Conservation (phyloP, 2,888 invertebrate genomes). For the Cancer borealis region DNA sequence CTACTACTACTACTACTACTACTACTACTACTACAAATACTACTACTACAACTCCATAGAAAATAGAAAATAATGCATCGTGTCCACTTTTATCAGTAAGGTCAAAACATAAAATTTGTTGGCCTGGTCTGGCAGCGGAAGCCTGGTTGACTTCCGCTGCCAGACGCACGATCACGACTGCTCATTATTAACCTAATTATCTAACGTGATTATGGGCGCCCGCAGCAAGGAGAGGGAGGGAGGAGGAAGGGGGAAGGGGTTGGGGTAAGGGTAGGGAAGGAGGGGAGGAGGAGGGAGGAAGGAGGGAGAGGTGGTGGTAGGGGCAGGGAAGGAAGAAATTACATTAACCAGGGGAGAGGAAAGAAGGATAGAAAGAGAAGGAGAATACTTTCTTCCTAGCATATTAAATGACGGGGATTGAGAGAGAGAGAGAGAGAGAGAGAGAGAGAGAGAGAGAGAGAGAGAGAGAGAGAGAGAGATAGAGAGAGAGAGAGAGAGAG, state of each 20-base stretch:
- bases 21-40: no score
- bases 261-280: no score
- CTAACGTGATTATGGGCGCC: constrained; percentile 27
- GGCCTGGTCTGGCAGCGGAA: background rate
- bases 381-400: background rate
- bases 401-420: background rate
- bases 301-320: background rate
- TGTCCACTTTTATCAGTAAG: background rate
- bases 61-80: background rate
- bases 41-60: no score
- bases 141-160: background rate
- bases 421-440: background rate
- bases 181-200: constrained; percentile 37
- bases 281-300: background rate
- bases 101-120: background rate
- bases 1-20: background rate
- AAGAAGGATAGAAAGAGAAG: background rate
- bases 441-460: constrained; percentile 1
- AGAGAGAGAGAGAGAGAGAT: constrained; percentile 20
- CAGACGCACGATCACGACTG: background rate
- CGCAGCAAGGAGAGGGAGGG: background rate
- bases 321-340: background rate
- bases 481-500: constrained; percentile 20
- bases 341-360: background rate
- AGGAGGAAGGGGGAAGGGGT: background rate